Percentiles rank a stretch among this genome's conserved stretches.
phyloP scores from a whole-genome alignment of 2,797 vertebrate species.

The Triplophysa yarkandensis region DNA sequence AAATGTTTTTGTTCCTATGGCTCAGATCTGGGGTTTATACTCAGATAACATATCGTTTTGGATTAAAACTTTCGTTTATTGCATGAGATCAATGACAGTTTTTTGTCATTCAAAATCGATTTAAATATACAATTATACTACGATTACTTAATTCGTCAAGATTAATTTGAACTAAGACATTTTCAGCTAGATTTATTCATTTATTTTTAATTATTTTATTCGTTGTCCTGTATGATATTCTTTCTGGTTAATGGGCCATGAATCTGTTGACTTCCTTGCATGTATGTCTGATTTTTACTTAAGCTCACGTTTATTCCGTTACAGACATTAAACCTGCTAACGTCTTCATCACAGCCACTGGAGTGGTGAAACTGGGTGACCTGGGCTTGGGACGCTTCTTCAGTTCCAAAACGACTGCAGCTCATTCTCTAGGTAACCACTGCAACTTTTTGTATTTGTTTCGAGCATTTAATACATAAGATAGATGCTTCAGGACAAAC shows the following conservation, averaged over 20 bases:
- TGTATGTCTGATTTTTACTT: background rate
- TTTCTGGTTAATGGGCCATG: background rate
- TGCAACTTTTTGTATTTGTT: conserved; percentile 12
- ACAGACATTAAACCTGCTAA: conserved; percentile 97
- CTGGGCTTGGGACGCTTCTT: conserved; percentile 96
- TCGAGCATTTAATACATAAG: conserved; percentile 19
- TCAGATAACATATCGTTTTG: too few species aligned
- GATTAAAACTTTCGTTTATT: too few species aligned
- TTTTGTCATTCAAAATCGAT: too few species aligned
- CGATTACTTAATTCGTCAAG: too few species aligned
- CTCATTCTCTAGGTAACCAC: conserved; percentile 92
- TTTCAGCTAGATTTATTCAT: too few species aligned
- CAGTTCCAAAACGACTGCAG: conserved; percentile 96
- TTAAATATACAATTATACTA: too few species aligned
- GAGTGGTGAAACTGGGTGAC: conserved; percentile 97
- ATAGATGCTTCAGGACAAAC: conserved; percentile 35
- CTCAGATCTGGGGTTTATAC: too few species aligned
- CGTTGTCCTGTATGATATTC: too few species aligned
- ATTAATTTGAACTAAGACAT: too few species aligned
- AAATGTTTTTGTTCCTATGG: background rate
- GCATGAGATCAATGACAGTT: too few species aligned
- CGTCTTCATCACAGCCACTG: conserved; percentile 98
- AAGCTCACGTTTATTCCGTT: conserved; percentile 36
- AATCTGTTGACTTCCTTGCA: background rate
- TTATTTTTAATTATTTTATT: too few species aligned